Evolutionary conservation across 2,888 invertebrate genomes (phyloP).

Genomic region (Troides aeacus): DNA sequence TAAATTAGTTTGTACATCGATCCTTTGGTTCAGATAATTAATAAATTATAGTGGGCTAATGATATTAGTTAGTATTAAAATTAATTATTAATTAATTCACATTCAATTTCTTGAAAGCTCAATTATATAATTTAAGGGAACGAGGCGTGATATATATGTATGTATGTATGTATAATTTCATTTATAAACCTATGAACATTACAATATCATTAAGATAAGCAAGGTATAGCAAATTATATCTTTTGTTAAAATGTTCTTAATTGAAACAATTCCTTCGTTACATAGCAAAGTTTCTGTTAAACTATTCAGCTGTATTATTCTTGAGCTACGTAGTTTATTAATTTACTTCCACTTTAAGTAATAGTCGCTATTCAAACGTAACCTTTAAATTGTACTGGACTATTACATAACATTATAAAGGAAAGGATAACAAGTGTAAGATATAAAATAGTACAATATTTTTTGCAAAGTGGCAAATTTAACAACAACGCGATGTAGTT

Average conservation of each 20-base stretch:
- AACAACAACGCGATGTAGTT: too few relatives aligned
- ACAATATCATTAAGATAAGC: not conserved
- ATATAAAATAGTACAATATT: too few relatives aligned
- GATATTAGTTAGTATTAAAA: not conserved
- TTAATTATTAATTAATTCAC: not conserved
- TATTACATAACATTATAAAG: too few relatives aligned
- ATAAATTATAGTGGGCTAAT: not conserved
- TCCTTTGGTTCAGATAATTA: not conserved
- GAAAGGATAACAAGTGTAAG: too few relatives aligned
- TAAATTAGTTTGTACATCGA: not conserved
- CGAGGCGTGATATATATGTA: too few relatives aligned
- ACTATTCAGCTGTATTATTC: not conserved
- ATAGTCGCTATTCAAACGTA: too few relatives aligned
- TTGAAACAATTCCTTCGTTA: not conserved
- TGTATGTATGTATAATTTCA: not conserved
- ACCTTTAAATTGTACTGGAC: too few relatives aligned
- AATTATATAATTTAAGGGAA: not conserved
- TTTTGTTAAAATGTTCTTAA: not conserved
- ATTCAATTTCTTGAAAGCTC: not conserved
- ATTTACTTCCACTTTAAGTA: too few relatives aligned
- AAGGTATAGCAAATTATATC: not conserved
- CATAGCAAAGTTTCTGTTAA: not conserved
- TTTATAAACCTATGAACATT: not conserved
- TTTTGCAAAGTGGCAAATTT: too few relatives aligned
- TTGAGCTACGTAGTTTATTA: too few relatives aligned